Conservation (phyloP, 2,888 invertebrate genomes). For the Crocallis elinguaria region DNA sequence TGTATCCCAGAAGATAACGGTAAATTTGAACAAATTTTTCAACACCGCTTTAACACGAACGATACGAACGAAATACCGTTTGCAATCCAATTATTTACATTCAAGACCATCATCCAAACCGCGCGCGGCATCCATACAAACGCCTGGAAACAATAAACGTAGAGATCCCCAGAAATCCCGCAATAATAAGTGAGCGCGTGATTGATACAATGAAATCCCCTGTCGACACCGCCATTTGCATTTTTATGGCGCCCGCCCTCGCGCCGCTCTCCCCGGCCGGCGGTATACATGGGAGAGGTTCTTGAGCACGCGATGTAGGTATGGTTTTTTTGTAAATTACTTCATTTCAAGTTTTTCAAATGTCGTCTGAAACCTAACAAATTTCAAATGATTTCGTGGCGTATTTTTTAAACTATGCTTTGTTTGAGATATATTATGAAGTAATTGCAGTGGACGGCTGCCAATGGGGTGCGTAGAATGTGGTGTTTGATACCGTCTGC, state of each 20-base stretch:
- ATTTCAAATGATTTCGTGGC: no score
- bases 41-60: background rate
- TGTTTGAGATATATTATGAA: no score
- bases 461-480: no score
- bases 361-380: no score
- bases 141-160: slow-evolving; percentile 64
- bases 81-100: slow-evolving; percentile 17
- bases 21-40: background rate
- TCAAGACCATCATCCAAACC: background rate
- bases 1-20: no score
- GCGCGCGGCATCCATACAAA: slow-evolving; percentile 4
- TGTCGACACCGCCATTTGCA: slow-evolving; percentile 86
- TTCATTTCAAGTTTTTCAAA: no score
- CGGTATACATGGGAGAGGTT: background rate
- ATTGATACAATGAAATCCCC: slow-evolving; percentile 80
- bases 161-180: slow-evolving; percentile 61
- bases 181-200: slow-evolving; percentile 75
- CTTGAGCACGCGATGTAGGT: background rate
- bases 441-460: no score
- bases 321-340: background rate
- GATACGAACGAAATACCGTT: background rate
- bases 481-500: no score
- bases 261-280: slow-evolving; percentile 39
- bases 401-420: no score
- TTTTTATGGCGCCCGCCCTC: slow-evolving; percentile 73